Evolutionary conservation across 2,888 invertebrate genomes (phyloP), one percentile per base, ranked within the genome.

Genomic region (Zaprionus bogoriensis): DNA sequence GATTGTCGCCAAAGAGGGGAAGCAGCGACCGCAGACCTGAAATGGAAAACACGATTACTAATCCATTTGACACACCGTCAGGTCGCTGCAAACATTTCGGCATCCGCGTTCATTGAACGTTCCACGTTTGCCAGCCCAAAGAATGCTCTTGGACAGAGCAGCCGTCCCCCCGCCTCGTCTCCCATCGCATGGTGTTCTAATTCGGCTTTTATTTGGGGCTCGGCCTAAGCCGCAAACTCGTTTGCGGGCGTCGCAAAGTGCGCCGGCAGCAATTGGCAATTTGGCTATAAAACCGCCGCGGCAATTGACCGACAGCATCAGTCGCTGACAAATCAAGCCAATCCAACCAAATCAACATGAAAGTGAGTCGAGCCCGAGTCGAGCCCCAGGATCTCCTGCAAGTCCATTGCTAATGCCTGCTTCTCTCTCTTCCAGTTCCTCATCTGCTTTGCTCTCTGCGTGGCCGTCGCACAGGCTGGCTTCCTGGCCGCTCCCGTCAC

Each of bases 381-480:
- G 7, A 14, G 14, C 36, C 17, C 3, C 7, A 2, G 5, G 20
- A 4, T 10, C 7, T 1, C 9, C 32, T 3, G 5, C 5, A 14
- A n/a, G 19, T 39, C 10, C 3, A 0, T 28, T 12, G 14, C 17
- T 53, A 64, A 82, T 63, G 28, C 6, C 22, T 30, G n/a, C n/a
- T n/a, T n/a, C n/a, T n/a, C n/a, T n/a, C n/a, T n/a, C n/a, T 39
- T 60, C 7, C 50, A 88, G 88, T 88, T 88, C 87, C 68, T 88
- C 65, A 75, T 89, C 73, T 88, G 88, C 74, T 87, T 89, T 67
- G 77, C 87, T 65, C 76, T 89, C 53, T 88, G 80, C 74, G 50
- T 88, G 47, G 89, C 88, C 73, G 87, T 61, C 57, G 88, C 87
- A 47, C 87, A 88, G 70, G 89, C 88, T 53, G 84, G 88, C 38